phyloP scores from a whole-genome alignment of 1,140 invertebrate species.

The Campoletis sonorensis region DNA sequence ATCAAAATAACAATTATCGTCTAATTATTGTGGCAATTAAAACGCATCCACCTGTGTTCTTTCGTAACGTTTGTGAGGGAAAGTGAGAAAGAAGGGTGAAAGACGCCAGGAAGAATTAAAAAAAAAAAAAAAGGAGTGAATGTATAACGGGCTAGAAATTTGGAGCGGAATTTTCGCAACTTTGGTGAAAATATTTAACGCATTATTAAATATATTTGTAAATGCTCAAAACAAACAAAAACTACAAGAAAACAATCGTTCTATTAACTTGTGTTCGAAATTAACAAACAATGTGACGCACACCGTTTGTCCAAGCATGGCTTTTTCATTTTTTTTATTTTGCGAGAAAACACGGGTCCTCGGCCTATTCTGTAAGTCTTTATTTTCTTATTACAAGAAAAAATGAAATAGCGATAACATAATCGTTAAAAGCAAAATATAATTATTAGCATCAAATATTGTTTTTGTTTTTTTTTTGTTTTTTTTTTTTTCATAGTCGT shows the following conservation, averaged over 20 bases:
- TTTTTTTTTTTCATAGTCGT: conserved; percentile 54
- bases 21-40: conserved; percentile 35
- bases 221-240: conserved; percentile 49
- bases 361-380: conserved; percentile 74
- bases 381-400: conserved; percentile 32
- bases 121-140: conserved; percentile 5
- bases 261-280: conserved; percentile 43
- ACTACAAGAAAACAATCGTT: neutral
- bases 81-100: neutral
- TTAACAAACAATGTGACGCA: conserved; percentile 53
- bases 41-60: conserved; percentile 34
- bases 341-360: conserved; percentile 56
- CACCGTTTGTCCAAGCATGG: conserved; percentile 60
- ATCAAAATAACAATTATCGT: conserved; percentile 30
- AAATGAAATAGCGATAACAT: conserved; percentile 13
- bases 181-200: conserved; percentile 8
- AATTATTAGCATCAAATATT: too few species aligned
- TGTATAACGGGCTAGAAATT: neutral
- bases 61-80: neutral
- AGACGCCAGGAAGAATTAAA: neutral
- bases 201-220: conserved; percentile 39
- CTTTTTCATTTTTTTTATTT: conserved; percentile 52
- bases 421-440: conserved; percentile 33
- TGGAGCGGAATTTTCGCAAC: neutral
- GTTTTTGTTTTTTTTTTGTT: conserved; percentile 37